A percentile compares a stretch with the other conserved stretches of the same genome.
These are phyloP conservation scores for Cyrtodaria siliqua DNA, from an alignment of 2,888 invertebrate species.

Conservation along the genomic window DNA sequence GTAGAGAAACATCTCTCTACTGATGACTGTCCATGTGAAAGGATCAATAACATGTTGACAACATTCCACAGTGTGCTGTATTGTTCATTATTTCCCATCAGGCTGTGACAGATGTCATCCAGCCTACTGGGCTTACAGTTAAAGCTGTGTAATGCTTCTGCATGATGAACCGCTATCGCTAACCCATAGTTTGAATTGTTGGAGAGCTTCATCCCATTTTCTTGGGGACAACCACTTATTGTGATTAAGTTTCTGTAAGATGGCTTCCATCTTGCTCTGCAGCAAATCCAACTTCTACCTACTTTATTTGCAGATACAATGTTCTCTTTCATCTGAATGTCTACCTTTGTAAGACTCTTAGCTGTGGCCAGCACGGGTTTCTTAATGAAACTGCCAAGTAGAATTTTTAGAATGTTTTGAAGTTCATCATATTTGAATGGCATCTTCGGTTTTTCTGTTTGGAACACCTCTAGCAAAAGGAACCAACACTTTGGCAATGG, in stretches of 20 bases:
- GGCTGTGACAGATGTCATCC: slow-evolving; percentile 29
- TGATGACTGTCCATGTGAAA: slow-evolving; percentile 51
- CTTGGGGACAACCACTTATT: slow-evolving; percentile 22
- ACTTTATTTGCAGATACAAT: slow-evolving; percentile 28
- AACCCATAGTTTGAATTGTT: slow-evolving; percentile 29
- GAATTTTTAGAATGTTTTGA: slow-evolving; percentile 14
- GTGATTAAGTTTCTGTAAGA: slow-evolving; percentile 27
- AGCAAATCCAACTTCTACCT: slow-evolving; percentile 35
- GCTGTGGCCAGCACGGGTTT: slow-evolving; percentile 18
- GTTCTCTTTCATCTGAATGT: slow-evolving; percentile 30
- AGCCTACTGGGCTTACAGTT: slow-evolving; percentile 19
- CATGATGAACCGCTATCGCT: slow-evolving; percentile 26
- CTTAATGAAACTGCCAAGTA: slow-evolving; percentile 26
- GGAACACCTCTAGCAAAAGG: slow-evolving; percentile 38
- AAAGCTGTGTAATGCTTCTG: slow-evolving; percentile 6
- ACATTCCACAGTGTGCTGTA: slow-evolving; percentile 15
- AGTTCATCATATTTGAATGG: slow-evolving; percentile 23
- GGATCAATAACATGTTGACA: slow-evolving; percentile 30
- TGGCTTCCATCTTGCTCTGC: slow-evolving; percentile 24
- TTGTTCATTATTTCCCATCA: slow-evolving; percentile 3
- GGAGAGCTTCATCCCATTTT: slow-evolving; percentile 24
- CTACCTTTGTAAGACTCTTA: slow-evolving; percentile 21
- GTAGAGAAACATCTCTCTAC: slow-evolving; percentile 42
- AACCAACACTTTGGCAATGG: slow-evolving; percentile 28
- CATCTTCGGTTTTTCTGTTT: slow-evolving; percentile 41